A percentile compares a stretch with the other conserved stretches of the same genome.
Evolutionary conservation across 2,797 vertebrate genomes (phyloP).

Genomic region (Rhabdomys pumilio): DNA sequence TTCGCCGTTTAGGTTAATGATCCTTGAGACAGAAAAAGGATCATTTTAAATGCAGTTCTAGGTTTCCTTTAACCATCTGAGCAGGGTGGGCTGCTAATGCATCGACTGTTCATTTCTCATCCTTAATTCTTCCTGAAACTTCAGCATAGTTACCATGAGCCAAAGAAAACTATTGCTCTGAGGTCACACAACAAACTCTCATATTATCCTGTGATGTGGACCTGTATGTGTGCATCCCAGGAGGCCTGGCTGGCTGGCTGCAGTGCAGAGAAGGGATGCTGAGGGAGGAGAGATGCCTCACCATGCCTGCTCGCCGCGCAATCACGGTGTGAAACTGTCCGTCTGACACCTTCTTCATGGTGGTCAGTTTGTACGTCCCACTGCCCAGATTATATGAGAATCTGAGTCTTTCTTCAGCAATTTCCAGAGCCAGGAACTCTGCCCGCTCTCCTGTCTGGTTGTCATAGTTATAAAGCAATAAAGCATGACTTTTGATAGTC

Average conservation of each 20-base stretch:
- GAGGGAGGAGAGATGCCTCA: slow-evolving; percentile 87
- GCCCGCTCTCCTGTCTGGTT: slow-evolving; percentile 98
- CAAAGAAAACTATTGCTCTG: background rate
- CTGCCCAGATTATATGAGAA: slow-evolving; percentile 98
- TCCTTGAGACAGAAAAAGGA: background rate
- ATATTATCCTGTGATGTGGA: background rate
- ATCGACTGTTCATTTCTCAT: background rate
- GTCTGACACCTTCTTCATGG: slow-evolving; percentile 96
- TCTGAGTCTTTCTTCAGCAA: slow-evolving; percentile 93
- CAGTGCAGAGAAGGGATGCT: background rate
- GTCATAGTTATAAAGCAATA: slow-evolving; percentile 98
- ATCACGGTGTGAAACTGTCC: slow-evolving; percentile 98
- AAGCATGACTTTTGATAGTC: slow-evolving; percentile 94
- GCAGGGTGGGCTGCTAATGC: background rate
- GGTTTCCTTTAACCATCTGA: background rate
- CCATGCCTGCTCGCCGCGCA: slow-evolving; percentile 98
- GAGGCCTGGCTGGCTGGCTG: background rate
- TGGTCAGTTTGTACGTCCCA: slow-evolving; percentile 95
- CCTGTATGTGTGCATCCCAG: background rate
- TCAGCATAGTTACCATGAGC: background rate
- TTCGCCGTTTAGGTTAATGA: background rate
- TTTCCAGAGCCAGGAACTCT: slow-evolving; percentile 97
- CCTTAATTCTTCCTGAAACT: background rate
- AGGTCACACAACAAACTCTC: background rate
- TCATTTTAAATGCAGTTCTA: background rate